Base-by-base conservation (phyloP, 2,888 invertebrate species). In the Steromphala cineraria region DNA sequence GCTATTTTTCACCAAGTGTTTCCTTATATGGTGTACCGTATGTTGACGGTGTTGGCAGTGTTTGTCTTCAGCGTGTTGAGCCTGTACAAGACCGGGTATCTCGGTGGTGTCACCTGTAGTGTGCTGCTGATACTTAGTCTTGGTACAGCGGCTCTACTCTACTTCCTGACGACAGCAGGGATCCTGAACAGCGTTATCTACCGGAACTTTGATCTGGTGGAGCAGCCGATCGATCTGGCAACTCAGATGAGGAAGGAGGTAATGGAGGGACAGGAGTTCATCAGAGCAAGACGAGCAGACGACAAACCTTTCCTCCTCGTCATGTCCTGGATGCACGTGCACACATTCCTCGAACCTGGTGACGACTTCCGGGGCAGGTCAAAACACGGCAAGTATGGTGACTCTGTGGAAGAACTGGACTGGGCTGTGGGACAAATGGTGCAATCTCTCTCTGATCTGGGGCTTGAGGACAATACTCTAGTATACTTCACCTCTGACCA, bases 271-370 rank as follows among this genome's bases (percentile, higher is more conserved):
- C 78, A 82, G 13, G 85, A 88, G 10, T 90, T 92, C 75, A 83
- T 94, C n/a, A 81, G 88, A 62, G 83, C 88, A 56, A 86, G 87
- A 74, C 77, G 78, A 1, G 62, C 80, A 15, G 83, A 82, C 17
- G 78, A 87, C 31, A 83, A 85, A 13, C 94, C 94, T 4, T 94
- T 94, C 88, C 90, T 94, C 79, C 91, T 94, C 76, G 90, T 94
- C 78, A 91, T 94, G 87, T 93, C 94, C 0, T 94, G 94, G 89
- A 90, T 92, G 91, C 96, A 96, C 95, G 96, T 96, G 86, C 96
- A 96, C 93, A 95, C 95, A 81, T 95, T 95, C 80, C 94, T 96
- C 83, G 94, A 95, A 89, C 95, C 95, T 67, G 92, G 95, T 85
- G 94, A 95, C 90, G 94, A 94, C 71, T 94, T 94, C 86, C 82